Conservation (phyloP, 1,140 invertebrate genomes). For the Pseudomyrmex dendroicus region DNA sequence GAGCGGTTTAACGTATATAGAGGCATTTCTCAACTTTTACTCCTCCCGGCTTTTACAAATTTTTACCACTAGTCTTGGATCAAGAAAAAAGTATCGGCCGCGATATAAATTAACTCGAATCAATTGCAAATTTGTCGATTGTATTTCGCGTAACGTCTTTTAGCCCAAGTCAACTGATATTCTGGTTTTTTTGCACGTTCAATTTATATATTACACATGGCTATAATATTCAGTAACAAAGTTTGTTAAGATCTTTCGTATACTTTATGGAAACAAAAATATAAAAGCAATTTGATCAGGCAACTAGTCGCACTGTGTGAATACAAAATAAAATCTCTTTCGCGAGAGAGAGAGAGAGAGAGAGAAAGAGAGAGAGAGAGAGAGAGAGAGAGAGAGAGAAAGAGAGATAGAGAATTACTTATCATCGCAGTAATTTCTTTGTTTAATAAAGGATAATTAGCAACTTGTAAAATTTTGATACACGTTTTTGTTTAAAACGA, state of each 20-base stretch:
- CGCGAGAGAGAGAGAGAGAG: too few relatives aligned
- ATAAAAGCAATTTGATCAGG: too few relatives aligned
- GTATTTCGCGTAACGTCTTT: conserved; percentile 13
- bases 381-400: too few relatives aligned
- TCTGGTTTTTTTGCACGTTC: background rate
- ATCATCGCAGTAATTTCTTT: conserved; percentile 7
- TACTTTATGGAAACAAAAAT: background rate
- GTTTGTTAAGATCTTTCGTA: background rate
- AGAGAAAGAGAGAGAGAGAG: too few relatives aligned
- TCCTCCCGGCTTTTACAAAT: conserved; percentile 41
- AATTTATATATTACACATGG: background rate
- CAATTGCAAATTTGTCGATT: conserved; percentile 53
- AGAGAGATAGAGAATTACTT: background rate
- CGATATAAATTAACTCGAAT: conserved; percentile 60
- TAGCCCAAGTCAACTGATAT: too few relatives aligned
- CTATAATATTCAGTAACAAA: background rate
- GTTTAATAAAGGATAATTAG: conserved; percentile 23
- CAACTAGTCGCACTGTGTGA: background rate
- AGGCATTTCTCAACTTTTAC: conserved; percentile 73
- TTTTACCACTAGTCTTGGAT: conserved; percentile 67
- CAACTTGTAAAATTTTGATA: conserved; percentile 10
- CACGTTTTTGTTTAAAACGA: conserved; percentile 4
- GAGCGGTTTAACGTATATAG: conserved; percentile 73
- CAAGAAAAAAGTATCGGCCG: conserved; percentile 20
- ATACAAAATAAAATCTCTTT: conserved; percentile 14